Evolutionary conservation across 2,888 invertebrate genomes (phyloP).

Genomic region (Nymphalis c-album): DNA sequence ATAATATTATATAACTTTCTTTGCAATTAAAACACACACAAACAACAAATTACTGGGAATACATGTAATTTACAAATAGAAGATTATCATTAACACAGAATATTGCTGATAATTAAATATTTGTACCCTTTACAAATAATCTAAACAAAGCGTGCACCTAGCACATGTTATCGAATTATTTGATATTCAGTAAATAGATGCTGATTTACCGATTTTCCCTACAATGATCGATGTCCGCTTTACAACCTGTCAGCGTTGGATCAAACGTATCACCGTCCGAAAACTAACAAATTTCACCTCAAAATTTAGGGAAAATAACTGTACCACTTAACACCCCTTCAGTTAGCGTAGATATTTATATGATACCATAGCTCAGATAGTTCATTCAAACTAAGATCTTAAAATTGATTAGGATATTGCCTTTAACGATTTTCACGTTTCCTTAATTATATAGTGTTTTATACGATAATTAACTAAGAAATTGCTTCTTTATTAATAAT

Average conservation of each 20-base stretch:
- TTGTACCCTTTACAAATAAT: no score
- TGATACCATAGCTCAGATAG: no score
- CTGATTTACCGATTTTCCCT: constrained; percentile 37
- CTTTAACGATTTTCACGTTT: no score
- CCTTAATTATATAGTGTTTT: not conserved
- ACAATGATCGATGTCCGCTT: constrained; percentile 55
- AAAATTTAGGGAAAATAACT: not conserved
- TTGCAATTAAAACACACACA: no score
- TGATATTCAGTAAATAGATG: constrained; percentile 11
- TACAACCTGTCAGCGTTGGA: constrained; percentile 51
- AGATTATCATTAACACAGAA: no score
- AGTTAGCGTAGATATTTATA: not conserved
- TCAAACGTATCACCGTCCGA: constrained; percentile 43
- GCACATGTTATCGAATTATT: not conserved
- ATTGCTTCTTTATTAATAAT: not conserved
- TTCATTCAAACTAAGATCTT: no score
- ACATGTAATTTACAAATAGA: no score
- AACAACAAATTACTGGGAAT: no score
- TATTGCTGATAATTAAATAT: no score
- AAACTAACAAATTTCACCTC: constrained; percentile 10
- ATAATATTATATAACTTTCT: no score
- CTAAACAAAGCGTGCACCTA: no score
- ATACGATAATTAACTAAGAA: not conserved
- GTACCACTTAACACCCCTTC: not conserved
- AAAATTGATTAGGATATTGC: no score